A percentile compares a stretch with the other conserved stretches of the same genome.
These are phyloP conservation scores for Oreohelix idahoensis DNA, from an alignment of 1,140 invertebrate species.

Conservation along the genomic window DNA sequence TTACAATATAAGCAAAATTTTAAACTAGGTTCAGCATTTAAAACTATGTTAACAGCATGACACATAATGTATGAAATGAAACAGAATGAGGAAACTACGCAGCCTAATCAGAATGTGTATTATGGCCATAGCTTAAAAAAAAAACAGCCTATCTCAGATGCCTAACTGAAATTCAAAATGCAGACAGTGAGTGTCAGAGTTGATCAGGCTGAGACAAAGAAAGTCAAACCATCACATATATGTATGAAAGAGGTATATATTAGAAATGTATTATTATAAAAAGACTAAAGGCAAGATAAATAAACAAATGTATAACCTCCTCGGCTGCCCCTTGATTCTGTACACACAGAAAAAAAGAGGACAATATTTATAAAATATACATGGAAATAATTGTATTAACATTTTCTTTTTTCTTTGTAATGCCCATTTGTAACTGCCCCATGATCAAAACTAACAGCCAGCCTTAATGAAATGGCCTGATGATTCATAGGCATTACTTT, in stretches of 20 bases:
- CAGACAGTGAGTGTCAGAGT: not conserved
- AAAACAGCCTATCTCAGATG: not conserved
- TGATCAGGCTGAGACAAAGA: not conserved
- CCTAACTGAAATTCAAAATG: not conserved
- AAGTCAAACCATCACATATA: not conserved
- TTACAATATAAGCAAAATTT: not conserved
- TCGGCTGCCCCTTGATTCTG: constrained; percentile 20
- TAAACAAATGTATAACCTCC: constrained; percentile 20
- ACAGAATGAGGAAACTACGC: not conserved
- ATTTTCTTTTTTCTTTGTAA: too few relatives aligned
- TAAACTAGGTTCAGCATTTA: not conserved
- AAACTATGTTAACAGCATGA: not conserved
- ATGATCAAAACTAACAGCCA: too few relatives aligned
- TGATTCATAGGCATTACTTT: too few relatives aligned
- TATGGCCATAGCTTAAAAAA: not conserved
- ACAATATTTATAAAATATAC: not conserved
- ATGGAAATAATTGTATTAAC: not conserved
- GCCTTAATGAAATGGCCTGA: too few relatives aligned
- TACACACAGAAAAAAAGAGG: not conserved
- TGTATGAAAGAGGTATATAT: not conserved
- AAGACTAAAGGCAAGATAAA: not conserved
- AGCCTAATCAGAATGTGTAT: not conserved
- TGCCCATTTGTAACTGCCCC: too few relatives aligned
- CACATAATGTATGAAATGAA: not conserved
- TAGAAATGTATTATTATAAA: not conserved